Conservation (phyloP, 1,140 invertebrate genomes). For the Scaptomyza pallida region DNA sequence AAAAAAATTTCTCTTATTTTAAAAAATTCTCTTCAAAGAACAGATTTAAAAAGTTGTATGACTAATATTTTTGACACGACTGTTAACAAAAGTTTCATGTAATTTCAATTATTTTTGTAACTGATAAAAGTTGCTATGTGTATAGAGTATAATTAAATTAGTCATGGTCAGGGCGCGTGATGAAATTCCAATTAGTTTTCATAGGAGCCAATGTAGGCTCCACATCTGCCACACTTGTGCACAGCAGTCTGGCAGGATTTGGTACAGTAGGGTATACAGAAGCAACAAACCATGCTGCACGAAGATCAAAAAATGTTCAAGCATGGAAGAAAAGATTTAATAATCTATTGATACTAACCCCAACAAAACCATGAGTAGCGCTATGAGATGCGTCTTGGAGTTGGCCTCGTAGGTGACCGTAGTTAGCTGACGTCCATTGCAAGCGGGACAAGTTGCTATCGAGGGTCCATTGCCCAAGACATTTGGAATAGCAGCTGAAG, state of each 20-base stretch:
- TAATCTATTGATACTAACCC: not conserved
- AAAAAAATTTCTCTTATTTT: too few relatives aligned
- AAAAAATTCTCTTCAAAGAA: too few relatives aligned
- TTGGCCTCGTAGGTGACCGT: conserved; percentile 68
- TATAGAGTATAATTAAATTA: too few relatives aligned
- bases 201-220: conserved; percentile 87
- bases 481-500: not conserved
- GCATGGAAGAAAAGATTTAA: too few relatives aligned
- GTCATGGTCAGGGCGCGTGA: too few relatives aligned
- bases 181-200: conserved; percentile 48
- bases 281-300: conserved; percentile 86
- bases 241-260: conserved; percentile 87
- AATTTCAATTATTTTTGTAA: too few relatives aligned
- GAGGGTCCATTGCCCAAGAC: not conserved
- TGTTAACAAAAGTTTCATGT: too few relatives aligned
- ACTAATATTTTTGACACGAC: too few relatives aligned
- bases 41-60: too few relatives aligned
- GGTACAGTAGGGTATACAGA: conserved; percentile 88
- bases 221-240: conserved; percentile 89
- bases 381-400: conserved; percentile 86
- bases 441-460: not conserved
- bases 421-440: not conserved
- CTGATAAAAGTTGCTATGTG: too few relatives aligned
- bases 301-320: too few relatives aligned
- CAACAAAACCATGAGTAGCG: conserved; percentile 85